phyloP scores from a whole-genome alignment of 2,113 vertebrate genomes.

The Calidris pugnax region DNA sequence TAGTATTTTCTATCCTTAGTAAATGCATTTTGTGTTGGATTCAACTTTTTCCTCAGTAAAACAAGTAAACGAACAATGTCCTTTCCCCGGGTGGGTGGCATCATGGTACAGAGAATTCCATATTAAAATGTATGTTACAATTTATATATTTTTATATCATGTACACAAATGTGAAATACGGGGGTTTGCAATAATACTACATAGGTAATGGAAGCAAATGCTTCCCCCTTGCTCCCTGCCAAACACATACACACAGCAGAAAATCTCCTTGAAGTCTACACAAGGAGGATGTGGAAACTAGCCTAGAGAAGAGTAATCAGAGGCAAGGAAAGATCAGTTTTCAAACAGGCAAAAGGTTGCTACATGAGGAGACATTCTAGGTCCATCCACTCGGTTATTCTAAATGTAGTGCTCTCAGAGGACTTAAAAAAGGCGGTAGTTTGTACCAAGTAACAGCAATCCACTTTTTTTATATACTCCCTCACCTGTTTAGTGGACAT shows the following conservation, averaged over 20 bases:
- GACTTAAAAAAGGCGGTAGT: background rate
- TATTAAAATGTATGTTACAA: background rate
- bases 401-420: background rate
- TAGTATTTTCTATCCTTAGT: background rate
- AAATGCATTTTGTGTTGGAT: background rate
- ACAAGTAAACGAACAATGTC: background rate
- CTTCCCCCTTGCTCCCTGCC: background rate
- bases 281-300: background rate
- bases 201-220: background rate
- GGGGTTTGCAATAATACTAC: background rate
- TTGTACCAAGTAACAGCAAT: background rate
- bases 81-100: background rate
- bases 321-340: background rate
- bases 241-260: background rate
- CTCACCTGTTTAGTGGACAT: background rate
- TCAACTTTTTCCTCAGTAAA: background rate
- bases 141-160: background rate
- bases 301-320: background rate
- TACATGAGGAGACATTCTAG: background rate
- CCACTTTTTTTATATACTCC: background rate
- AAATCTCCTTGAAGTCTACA: background rate
- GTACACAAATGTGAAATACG: background rate
- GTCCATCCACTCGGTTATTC: background rate
- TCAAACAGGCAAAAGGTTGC: background rate
- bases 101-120: background rate